phyloP scores from a whole-genome alignment of 2,797 vertebrate species.

The Enteromius anoplus region DNA sequence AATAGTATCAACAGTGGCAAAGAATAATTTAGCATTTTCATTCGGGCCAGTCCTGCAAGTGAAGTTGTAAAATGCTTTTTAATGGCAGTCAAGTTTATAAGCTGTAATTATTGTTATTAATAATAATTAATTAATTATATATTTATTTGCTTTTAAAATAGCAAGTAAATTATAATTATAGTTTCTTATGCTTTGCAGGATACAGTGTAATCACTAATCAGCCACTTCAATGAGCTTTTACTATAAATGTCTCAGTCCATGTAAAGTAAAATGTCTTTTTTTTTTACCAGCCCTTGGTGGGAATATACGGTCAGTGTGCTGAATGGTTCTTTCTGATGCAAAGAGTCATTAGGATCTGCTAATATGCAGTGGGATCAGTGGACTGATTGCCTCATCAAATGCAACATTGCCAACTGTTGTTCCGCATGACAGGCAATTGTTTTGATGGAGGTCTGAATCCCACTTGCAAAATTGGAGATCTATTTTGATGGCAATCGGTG shows the following conservation, averaged over 20 bases:
- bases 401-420: constrained; percentile 36
- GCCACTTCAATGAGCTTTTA: not conserved
- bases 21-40: no score
- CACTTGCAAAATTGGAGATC: constrained; percentile 40
- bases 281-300: not conserved
- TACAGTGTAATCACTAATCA: not conserved
- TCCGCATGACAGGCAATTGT: constrained; percentile 32
- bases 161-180: not conserved
- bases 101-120: not conserved
- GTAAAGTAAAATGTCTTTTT: not conserved
- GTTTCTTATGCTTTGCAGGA: not conserved
- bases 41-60: not conserved
- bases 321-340: not conserved
- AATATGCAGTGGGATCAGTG: constrained; percentile 13
- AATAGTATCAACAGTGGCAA: no score
- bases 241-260: not conserved
- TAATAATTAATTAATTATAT: not conserved
- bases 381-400: constrained; percentile 41
- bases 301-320: not conserved
- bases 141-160: not conserved
- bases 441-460: constrained; percentile 45
- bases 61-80: not conserved
- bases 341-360: constrained; percentile 32
- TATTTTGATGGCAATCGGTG: constrained; percentile 34
- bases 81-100: not conserved